Evolutionary conservation across 2,113 vertebrate species (phyloP).

Genomic region (Rhinolophus ferrumequinum): DNA sequence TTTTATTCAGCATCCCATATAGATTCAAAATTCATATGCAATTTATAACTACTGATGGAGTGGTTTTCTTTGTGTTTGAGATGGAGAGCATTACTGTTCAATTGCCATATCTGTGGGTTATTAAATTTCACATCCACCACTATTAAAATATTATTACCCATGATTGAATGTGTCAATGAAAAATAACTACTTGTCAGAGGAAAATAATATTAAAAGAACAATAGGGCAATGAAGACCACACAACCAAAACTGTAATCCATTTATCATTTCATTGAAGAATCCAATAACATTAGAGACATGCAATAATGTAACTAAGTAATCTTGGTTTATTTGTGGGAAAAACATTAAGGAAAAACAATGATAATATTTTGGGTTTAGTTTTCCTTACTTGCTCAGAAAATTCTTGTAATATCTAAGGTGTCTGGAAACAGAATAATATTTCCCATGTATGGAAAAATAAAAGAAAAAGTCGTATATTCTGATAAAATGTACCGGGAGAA

Average conservation of each 20-base stretch:
- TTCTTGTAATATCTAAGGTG: not conserved
- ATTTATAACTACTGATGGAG: not conserved
- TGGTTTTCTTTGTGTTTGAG: conserved; percentile 18
- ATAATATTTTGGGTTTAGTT: not conserved
- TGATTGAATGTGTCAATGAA: conserved; percentile 62
- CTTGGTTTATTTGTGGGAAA: not conserved
- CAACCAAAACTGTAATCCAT: conserved; percentile 58
- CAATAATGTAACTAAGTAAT: not conserved
- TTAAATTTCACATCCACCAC: conserved; percentile 49
- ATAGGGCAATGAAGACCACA: conserved; percentile 18
- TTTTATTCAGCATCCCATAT: conserved; percentile 5
- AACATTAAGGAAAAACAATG: not conserved
- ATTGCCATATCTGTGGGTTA: conserved; percentile 37
- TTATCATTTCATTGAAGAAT: conserved; percentile 64
- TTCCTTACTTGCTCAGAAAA: not conserved
- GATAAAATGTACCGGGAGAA: conserved; percentile 62
- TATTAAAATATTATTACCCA: conserved; percentile 66
- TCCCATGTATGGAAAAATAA: conserved; percentile 31
- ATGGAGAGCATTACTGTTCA: not conserved
- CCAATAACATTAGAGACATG: not conserved
- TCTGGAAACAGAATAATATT: not conserved
- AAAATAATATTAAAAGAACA: conserved; percentile 69
- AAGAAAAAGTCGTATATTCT: conserved; percentile 60
- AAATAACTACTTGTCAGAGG: conserved; percentile 65
- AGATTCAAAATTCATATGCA: conserved; percentile 30